These are phyloP conservation scores for Podotricha telesiphe DNA, from an alignment of 2,888 invertebrate species.

Conservation along the genomic window DNA sequence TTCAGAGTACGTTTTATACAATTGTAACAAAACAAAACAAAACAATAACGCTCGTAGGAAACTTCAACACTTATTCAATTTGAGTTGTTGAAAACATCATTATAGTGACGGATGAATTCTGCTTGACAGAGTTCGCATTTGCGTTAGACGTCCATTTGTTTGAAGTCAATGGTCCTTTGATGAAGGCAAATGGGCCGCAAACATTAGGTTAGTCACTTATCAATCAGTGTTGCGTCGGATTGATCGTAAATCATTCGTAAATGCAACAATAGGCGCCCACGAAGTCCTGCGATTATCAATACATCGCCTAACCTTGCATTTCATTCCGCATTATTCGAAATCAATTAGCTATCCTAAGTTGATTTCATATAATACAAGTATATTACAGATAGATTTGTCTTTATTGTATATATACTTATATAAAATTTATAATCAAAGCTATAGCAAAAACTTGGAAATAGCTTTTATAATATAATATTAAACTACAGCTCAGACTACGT, in stretches of 20 bases:
- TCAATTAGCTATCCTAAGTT: slow-evolving; percentile 49
- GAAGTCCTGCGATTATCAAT: slow-evolving; percentile 59
- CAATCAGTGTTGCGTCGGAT: slow-evolving; percentile 60
- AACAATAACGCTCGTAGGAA: background rate
- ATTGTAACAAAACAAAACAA: background rate
- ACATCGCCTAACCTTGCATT: slow-evolving; percentile 54
- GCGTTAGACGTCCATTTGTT: slow-evolving; percentile 52
- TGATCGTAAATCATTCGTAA: slow-evolving; percentile 63
- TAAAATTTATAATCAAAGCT: no score
- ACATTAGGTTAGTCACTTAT: slow-evolving; percentile 65
- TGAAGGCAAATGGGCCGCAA: slow-evolving; percentile 66
- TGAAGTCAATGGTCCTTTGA: slow-evolving; percentile 64
- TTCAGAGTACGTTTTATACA: background rate
- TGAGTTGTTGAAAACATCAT: slow-evolving; percentile 38
- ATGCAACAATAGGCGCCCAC: slow-evolving; percentile 61
- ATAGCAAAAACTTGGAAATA: no score
- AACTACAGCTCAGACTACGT: background rate
- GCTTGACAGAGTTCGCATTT: slow-evolving; percentile 44
- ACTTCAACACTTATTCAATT: slow-evolving; percentile 28
- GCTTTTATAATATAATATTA: background rate
- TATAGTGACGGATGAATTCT: slow-evolving; percentile 39
- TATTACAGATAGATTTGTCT: background rate
- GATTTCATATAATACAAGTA: no score
- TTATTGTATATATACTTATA: background rate
- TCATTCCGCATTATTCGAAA: slow-evolving; percentile 55